Conservation (phyloP, 92 coral and sea anemone genomes). For the Paragorgia papillata region DNA sequence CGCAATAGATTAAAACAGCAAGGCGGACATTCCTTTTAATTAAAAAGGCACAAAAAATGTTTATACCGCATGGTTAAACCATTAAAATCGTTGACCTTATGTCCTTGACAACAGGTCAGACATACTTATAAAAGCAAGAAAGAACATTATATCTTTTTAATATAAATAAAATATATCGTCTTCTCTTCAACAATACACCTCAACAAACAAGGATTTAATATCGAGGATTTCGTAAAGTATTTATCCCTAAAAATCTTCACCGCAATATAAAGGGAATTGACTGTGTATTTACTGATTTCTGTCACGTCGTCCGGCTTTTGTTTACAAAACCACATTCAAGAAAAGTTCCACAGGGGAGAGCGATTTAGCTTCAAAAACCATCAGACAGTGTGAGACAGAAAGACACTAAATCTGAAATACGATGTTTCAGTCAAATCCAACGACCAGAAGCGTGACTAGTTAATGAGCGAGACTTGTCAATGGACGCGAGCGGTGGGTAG, state of each 20-base stretch:
- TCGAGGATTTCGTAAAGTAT: background rate
- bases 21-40: background rate
- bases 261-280: background rate
- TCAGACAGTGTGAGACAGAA: too few species aligned
- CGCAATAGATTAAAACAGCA: background rate
- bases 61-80: background rate
- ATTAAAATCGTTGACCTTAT: background rate
- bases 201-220: background rate
- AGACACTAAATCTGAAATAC: background rate
- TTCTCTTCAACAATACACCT: background rate
- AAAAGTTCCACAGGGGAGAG: background rate
- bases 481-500: conserved; percentile 8
- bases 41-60: background rate
- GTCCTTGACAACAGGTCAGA: conserved; percentile 28
- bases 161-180: background rate
- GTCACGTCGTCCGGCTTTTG: background rate
- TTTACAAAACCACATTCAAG: conserved; percentile 18
- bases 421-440: background rate
- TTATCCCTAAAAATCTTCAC: background rate
- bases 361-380: background rate
- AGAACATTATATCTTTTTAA: background rate
- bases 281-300: conserved; percentile 7
- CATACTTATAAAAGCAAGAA: too few species aligned
- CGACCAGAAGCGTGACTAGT: conserved; percentile 1
- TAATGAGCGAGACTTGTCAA: background rate